Conservation (phyloP, 2,113 vertebrate species). For the Cottus gobio region DNA sequence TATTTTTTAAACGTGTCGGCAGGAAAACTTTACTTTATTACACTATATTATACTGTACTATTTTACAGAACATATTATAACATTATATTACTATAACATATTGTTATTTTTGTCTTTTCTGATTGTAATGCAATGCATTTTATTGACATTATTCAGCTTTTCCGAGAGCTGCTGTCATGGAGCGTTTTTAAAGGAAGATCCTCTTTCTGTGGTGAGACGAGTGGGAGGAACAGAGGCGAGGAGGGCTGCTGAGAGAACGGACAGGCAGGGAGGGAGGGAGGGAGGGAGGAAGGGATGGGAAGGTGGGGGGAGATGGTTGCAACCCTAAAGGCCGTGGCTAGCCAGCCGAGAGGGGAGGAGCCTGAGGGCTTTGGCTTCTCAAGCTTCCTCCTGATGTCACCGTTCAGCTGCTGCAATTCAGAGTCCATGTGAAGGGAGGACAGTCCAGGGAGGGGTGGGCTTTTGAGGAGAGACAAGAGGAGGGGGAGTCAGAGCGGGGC, state of each 20-base stretch:
- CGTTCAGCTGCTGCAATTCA: slow-evolving; percentile 78
- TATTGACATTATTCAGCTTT: slow-evolving; percentile 3
- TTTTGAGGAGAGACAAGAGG: slow-evolving; percentile 14
- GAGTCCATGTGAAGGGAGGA: slow-evolving; percentile 45
- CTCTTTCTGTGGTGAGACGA: slow-evolving; percentile 48
- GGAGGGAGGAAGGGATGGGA: slow-evolving; percentile 24
- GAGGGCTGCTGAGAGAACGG: slow-evolving; percentile 34
- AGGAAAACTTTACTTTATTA: background rate
- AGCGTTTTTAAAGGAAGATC: slow-evolving; percentile 52
- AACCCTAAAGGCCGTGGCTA: slow-evolving; percentile 37
- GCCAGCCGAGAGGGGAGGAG: slow-evolving; percentile 51
- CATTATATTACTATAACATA: no score
- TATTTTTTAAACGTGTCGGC: slow-evolving; percentile 6
- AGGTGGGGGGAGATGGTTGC: slow-evolving; percentile 30
- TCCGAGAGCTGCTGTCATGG: slow-evolving; percentile 16
- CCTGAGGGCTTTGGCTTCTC: slow-evolving; percentile 56
- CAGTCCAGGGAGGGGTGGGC: slow-evolving; percentile 29
- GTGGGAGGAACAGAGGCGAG: slow-evolving; percentile 65
- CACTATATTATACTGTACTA: background rate
- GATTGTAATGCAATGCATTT: background rate
- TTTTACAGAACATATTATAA: background rate
- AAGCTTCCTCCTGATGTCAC: slow-evolving; percentile 71
- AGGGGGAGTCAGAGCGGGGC: slow-evolving; percentile 17
- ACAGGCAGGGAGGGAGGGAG: slow-evolving; percentile 19
- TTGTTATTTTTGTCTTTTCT: slow-evolving; percentile 2